These are phyloP conservation scores for Coelogynopora nodosa DNA, from an alignment of 2,888 invertebrate genomes.

Conservation along the genomic window DNA sequence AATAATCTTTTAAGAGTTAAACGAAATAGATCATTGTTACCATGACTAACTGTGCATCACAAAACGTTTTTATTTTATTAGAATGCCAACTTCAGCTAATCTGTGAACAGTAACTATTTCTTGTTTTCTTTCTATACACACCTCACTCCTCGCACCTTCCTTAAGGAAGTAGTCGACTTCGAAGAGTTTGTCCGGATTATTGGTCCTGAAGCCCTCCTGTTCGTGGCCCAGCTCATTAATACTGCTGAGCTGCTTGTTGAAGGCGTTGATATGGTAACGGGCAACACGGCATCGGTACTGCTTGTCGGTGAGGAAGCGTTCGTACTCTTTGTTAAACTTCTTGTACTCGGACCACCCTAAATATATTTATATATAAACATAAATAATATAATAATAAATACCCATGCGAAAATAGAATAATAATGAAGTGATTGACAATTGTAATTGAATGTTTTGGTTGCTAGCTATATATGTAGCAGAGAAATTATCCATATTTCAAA, in stretches of 20 bases:
- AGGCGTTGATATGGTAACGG: conserved; percentile 32
- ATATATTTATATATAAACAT: background rate
- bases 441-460: no score
- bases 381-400: no score
- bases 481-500: no score
- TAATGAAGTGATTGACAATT: no score
- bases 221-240: background rate
- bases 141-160: background rate
- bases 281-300: conserved; percentile 39
- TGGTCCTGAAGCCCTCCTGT: conserved; percentile 32
- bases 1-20: no score
- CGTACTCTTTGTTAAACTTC: conserved; percentile 14
- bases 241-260: conserved; percentile 5
- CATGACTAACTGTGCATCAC: background rate
- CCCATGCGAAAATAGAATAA: no score
- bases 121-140: background rate
- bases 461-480: no score
- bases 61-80: no score
- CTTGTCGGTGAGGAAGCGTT: conserved; percentile 38
- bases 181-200: conserved; percentile 19
- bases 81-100: no score
- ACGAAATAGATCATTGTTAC: background rate
- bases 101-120: no score
- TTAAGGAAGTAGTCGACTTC: conserved; percentile 41
- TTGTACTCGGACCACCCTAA: conserved; percentile 35